Conservation (phyloP, 2,113 vertebrate species). For the Shinisaurus crocodilurus region DNA sequence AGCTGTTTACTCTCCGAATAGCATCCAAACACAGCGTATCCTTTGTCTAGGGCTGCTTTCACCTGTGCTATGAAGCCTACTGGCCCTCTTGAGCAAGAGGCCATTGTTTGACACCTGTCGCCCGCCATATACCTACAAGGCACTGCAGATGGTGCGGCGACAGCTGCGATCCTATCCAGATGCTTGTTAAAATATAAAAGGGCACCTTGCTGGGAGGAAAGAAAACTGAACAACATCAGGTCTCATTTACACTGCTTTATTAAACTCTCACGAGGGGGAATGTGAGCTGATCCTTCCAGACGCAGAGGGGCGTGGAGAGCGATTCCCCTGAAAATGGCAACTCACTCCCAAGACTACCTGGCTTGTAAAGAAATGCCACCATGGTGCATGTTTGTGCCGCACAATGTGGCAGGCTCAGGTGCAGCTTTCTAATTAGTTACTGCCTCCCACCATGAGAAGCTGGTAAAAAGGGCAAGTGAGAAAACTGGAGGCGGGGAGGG, state of each 20-base stretch:
- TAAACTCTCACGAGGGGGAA: constrained; percentile 24
- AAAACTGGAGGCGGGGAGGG: not conserved
- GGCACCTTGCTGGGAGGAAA: constrained; percentile 5
- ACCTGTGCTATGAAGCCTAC: constrained; percentile 26
- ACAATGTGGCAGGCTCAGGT: constrained; percentile 27
- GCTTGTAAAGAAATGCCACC: constrained; percentile 4
- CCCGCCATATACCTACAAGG: constrained; percentile 46
- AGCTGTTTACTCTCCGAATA: not conserved
- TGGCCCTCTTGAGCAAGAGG: not conserved
- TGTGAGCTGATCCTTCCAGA: constrained; percentile 11
- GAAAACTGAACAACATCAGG: constrained; percentile 7
- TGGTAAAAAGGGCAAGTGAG: not conserved
- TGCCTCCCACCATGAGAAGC: not conserved
- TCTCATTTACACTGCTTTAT: constrained; percentile 14
- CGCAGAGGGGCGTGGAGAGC: not conserved
- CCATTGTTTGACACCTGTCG: constrained; percentile 37
- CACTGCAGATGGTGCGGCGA: constrained; percentile 49
- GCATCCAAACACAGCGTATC: not conserved
- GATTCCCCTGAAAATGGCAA: constrained; percentile 10
- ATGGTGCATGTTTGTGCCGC: not conserved
- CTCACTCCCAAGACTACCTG: not conserved
- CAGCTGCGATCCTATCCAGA: constrained; percentile 42
- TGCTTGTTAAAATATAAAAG: constrained; percentile 39
- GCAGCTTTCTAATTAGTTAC: constrained; percentile 19
- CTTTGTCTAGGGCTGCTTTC: not conserved